phyloP scores from a whole-genome alignment of 1,140 invertebrate species.

The Cydia pomonella region DNA sequence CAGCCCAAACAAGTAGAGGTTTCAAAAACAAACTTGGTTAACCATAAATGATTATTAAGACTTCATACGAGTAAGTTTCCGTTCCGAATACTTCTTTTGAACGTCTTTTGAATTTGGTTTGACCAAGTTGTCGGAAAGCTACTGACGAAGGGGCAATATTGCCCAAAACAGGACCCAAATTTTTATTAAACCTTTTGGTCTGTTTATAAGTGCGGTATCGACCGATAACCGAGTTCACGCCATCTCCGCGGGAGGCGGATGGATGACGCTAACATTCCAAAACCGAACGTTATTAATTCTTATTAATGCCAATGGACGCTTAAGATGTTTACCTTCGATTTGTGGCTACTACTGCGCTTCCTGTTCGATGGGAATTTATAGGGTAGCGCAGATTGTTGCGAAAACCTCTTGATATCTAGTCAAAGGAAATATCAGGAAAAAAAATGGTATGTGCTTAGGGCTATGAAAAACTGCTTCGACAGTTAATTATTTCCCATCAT shows the following conservation, averaged over 20 bases:
- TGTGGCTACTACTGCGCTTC: slow-evolving; percentile 50
- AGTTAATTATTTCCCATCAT: slow-evolving; percentile 2
- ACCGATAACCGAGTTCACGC: slow-evolving; percentile 73
- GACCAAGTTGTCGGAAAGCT: not conserved
- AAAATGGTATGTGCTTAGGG: not conserved
- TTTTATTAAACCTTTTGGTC: not conserved
- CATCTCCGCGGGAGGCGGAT: slow-evolving; percentile 68
- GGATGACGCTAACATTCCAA: slow-evolving; percentile 63
- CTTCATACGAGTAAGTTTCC: not conserved
- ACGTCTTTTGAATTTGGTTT: not conserved
- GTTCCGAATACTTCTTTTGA: not conserved
- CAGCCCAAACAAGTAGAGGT: not conserved
- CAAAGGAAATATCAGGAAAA: too few relatives aligned
- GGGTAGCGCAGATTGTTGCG: slow-evolving; percentile 14
- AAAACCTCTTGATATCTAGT: not conserved
- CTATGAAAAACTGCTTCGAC: not conserved
- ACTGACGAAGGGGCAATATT: not conserved
- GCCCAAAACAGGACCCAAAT: not conserved
- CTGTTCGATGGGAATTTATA: slow-evolving; percentile 45
- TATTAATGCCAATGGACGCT: slow-evolving; percentile 71
- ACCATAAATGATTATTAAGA: not conserved
- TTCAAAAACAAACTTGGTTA: slow-evolving; percentile 2
- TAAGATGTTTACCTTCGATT: slow-evolving; percentile 64
- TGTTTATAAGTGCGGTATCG: slow-evolving; percentile 44
- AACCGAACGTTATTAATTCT: slow-evolving; percentile 72